Evolutionary conservation across 2,113 vertebrate species (phyloP), one percentile per base, ranked within the genome.

Genomic region (Fulmarus glacialis): DNA sequence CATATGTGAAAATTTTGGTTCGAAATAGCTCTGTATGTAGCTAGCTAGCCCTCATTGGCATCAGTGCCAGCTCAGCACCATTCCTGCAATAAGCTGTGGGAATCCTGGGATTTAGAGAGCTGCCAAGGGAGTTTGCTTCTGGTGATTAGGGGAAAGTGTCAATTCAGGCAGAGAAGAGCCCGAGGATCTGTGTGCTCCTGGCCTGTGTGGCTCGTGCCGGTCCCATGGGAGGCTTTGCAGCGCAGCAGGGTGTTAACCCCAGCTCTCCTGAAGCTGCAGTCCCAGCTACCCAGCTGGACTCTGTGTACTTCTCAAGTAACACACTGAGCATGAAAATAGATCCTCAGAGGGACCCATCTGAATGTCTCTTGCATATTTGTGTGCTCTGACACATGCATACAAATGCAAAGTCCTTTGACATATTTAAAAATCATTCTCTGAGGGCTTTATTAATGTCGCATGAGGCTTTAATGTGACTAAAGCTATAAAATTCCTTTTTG

Each of bases 341-440:
- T 27, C 45, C 55, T 95, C 77, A 77, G 11, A 94, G 38, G 40
- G 38, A 42, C 29, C 8, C n/a, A 36, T 78, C 26, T 63, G 62
- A 96, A 84, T 56, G 53, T 71, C 26, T 43, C 38, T 38, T 66
- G 78, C 32, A 4, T 75, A 60, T 72, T 42, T 92, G 56, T 60
- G 47, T 58, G 62, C 90, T 92, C 22, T 87, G 64, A 30, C 59
- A 80, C n/a, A 66, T n/a, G 48, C 87, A 78, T 36, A 48, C 68
- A 87, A 53, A 83, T 45, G 38, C 27, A 11, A 59, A 62, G 20
- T 72, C 72, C 72, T 89, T 87, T 81, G 67, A 74, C 71, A 64
- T 63, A 59, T 68, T 90, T 74, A 62, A 91, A 94, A 89, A 70
- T 75, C 6, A 20, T 80, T 79, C 70, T 89, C 75, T 82, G 62